Conservation (phyloP, 2,797 vertebrate species). For the Pangasius sanitwongsei region DNA sequence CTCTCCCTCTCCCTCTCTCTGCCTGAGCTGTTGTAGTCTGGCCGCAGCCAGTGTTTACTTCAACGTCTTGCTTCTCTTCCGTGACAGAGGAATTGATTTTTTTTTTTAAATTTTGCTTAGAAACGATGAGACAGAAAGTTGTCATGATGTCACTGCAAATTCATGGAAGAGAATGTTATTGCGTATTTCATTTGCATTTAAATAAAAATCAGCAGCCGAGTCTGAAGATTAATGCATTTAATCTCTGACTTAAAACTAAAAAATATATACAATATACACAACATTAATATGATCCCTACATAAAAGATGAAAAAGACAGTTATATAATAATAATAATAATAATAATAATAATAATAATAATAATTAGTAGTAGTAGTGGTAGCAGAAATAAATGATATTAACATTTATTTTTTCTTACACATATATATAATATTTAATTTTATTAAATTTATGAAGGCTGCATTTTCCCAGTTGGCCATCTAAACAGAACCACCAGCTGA, state of each 20-base stretch:
- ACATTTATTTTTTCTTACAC: not conserved
- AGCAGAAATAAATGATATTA: not conserved
- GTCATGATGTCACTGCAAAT: constrained; percentile 39
- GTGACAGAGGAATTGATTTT: constrained; percentile 76
- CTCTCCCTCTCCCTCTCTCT: constrained; percentile 62
- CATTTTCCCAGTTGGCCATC: not conserved
- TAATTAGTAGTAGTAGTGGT: not conserved
- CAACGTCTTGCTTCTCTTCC: constrained; percentile 72
- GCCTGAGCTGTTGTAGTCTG: constrained; percentile 68
- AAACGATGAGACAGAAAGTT: constrained; percentile 70
- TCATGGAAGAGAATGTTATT: constrained; percentile 43
- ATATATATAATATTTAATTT: not conserved
- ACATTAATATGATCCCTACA: not conserved
- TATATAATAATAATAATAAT: not conserved
- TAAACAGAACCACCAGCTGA: not conserved
- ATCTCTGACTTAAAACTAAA: not conserved
- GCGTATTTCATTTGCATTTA: constrained; percentile 49
- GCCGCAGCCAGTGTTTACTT: constrained; percentile 78
- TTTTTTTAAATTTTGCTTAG: constrained; percentile 71
- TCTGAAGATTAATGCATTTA: constrained; percentile 29
- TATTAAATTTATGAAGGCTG: not conserved
- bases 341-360: constrained; percentile 7
- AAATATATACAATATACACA: not conserved
- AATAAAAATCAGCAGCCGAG: constrained; percentile 37
- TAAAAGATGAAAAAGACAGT: not conserved